These are phyloP conservation scores for Phorcus lineatus DNA, from an alignment of 2,888 invertebrate species.

Conservation along the genomic window DNA sequence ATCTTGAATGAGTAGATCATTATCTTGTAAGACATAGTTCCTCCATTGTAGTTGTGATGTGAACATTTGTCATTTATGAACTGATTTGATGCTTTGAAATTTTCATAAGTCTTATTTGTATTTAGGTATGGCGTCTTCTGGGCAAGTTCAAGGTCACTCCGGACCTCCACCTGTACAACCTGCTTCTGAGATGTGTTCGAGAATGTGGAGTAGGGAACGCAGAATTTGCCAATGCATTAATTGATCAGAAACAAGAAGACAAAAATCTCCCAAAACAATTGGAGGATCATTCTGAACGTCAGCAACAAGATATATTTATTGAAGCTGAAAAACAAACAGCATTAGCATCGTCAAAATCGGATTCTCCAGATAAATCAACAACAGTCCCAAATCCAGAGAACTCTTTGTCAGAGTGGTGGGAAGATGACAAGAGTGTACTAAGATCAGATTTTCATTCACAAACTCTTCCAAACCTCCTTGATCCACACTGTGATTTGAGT, in stretches of 20 bases:
- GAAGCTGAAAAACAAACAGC: too few species aligned
- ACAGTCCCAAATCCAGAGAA: neutral
- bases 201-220: conserved; percentile 84
- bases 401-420: neutral
- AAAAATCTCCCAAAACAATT: neutral
- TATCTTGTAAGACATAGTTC: too few species aligned
- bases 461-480: conserved; percentile 47
- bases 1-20: too few species aligned
- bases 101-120: conserved; percentile 17
- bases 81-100: neutral
- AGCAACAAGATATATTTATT: too few species aligned
- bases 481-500: conserved; percentile 36
- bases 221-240: neutral
- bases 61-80: neutral
- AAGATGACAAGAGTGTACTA: too few species aligned
- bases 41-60: neutral
- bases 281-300: too few species aligned
- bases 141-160: conserved; percentile 81
- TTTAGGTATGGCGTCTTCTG: conserved; percentile 89
- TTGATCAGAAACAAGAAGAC: conserved; percentile 11
- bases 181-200: conserved; percentile 86
- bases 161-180: conserved; percentile 85
- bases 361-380: too few species aligned
- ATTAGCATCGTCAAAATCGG: too few species aligned
- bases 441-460: too few species aligned